Evolutionary conservation across 64 coral and sea anemone genomes (phyloP), one percentile per base, ranked within the genome.

Genomic region (Orbicella faveolata): DNA sequence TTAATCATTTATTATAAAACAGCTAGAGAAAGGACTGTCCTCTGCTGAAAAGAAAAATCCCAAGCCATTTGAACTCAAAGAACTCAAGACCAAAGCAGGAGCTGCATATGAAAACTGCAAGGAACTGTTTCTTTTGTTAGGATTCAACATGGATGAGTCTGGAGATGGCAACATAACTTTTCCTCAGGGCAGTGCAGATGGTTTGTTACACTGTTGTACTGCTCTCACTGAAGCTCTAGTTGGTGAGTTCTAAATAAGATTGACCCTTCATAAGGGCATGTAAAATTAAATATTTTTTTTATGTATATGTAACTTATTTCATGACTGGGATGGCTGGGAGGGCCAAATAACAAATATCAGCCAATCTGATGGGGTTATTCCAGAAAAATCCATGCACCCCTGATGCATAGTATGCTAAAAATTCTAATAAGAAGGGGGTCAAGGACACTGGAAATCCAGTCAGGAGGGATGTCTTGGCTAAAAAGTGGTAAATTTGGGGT

Each of bases 1-100:
- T 53, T 59, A 59, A 59, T 53, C 10, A 1, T 53, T 53, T 53
- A 36, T 59, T 84, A 15, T 37, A 63, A 61, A 89, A 81, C 76
- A 96, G 94, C 59, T 96, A 9, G 91, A 96, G 83, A 67, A 90
- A 52, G 88, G 83, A 18, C 23, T 90, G 12, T 80, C 78, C 25
- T 75, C 66, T 73, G n/a, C 63, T 25, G 88, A 93, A 33, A 36
- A 44, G 25, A 91, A 96, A 3, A 78, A 76, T 67, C 80, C 74
- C 20, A 74, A 86, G 35, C 39, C 70, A 16, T 21, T 55, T 39
- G 20, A 55, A 64, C 34, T 75, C 0, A 36, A 83, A 61, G 79
- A 90, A 62, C 90, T 96, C 77, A 83, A 90, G 34, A 87, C 81
- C 34, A 26, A 62, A 26, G 37, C 87, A 52, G 88, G 54, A 23